Evolutionary conservation across 2,113 vertebrate species (phyloP).

Genomic region (Paramisgurnus dabryanus): DNA sequence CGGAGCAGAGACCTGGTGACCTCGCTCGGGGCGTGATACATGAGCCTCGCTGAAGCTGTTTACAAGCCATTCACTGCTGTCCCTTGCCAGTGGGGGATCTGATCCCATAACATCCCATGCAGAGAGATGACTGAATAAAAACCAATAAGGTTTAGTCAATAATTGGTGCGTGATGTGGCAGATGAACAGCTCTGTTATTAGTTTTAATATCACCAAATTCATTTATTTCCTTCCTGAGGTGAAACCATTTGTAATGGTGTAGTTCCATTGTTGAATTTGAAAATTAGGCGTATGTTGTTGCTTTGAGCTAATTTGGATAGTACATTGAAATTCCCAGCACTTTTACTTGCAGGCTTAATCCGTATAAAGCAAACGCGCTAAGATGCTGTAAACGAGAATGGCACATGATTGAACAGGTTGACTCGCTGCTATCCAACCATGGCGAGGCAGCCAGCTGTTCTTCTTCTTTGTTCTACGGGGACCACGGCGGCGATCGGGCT

Average conservation of each 20-base stretch:
- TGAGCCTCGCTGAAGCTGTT: conserved; percentile 44
- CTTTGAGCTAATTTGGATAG: conserved; percentile 17
- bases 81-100: conserved; percentile 47
- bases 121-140: conserved; percentile 37
- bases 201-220: conserved; percentile 13
- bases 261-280: background rate
- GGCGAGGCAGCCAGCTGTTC: conserved; percentile 58
- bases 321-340: background rate
- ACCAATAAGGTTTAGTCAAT: conserved; percentile 24
- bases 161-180: conserved; percentile 28
- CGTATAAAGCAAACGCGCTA: conserved; percentile 31
- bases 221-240: conserved; percentile 11
- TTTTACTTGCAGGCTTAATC: conserved; percentile 8
- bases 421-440: conserved; percentile 48
- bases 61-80: conserved; percentile 41
- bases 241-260: background rate
- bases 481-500: conserved; percentile 50
- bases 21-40: conserved; percentile 44
- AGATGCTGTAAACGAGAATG: conserved; percentile 50
- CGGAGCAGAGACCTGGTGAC: conserved; percentile 36
- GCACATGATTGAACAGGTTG: conserved; percentile 58
- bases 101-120: conserved; percentile 41
- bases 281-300: background rate
- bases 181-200: conserved; percentile 47
- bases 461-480: conserved; percentile 55